Conservation (phyloP, 2,113 vertebrate genomes). For the Psilopsiagon aymara region DNA sequence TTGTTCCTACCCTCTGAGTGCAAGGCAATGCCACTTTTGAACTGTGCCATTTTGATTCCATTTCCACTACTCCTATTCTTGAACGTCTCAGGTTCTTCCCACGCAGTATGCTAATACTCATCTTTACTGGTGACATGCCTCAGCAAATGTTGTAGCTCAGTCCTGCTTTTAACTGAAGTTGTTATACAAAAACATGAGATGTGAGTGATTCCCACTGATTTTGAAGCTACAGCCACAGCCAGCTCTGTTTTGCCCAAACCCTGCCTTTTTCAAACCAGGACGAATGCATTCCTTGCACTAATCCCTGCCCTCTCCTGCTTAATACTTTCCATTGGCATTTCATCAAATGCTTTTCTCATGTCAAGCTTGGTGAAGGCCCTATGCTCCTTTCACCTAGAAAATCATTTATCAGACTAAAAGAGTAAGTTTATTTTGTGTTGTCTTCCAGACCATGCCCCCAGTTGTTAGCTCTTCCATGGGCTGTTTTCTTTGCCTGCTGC, state of each 20-base stretch:
- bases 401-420: not conserved
- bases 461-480: not conserved
- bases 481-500: not conserved
- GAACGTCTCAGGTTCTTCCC: not conserved
- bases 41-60: not conserved
- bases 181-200: not conserved
- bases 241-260: not conserved
- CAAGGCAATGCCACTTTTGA: slow-evolving; percentile 4
- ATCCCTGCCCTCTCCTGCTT: not conserved
- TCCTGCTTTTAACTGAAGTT: not conserved
- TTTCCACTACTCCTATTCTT: not conserved
- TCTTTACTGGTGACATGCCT: not conserved
- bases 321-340: not conserved
- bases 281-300: not conserved
- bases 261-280: not conserved
- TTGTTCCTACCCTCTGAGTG: not conserved
- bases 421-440: not conserved
- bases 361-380: not conserved
- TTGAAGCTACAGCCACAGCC: not conserved
- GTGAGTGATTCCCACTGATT: not conserved
- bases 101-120: not conserved
- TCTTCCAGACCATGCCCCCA: rapidly evolving
- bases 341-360: not conserved
- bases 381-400: not conserved
- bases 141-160: not conserved